Base-by-base conservation (phyloP, 2,888 invertebrate species). In the Hypsopygia costalis region DNA sequence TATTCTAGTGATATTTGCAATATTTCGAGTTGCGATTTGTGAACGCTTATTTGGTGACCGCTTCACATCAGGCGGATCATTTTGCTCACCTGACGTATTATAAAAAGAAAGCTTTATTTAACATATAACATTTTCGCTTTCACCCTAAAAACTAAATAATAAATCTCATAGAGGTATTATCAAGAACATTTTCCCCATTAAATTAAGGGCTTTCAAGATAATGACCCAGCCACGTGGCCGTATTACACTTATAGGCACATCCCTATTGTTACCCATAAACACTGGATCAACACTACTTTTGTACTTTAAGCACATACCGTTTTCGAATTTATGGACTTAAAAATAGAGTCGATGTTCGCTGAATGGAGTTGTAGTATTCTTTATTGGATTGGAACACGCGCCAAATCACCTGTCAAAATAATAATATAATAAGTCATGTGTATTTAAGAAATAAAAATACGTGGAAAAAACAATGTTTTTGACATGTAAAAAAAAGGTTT, bases 381-480 rank as follows among this genome's bases (percentile, higher is more conserved):
- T 9, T 29, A 36, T 11, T 30, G 1, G 11, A 35, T 49, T 33
- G 33, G 49, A 58, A 56, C 56, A 44, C 58, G 61, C 63, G 60
- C 65, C 63, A 66, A 73, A 71, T 71, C 62, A 69, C 60, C 72
- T 71, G 73, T 72, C 75, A 75, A 62, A 63, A 64, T 66, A n/a
- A 56, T 64, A 73, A 73, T 16, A 16, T 16, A 16, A n/a, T 66
- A 58, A 68, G 70, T 58, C 64, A 68, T 65, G 60, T 65, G 72
- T 2, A 2, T 16, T 16, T 16, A 16, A 16, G 16, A 16, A 2
- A 16, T 16, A 16, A n/a, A n/a, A n/a, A n/a, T n/a, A n/a, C n/a
- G n/a, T n/a, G n/a, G n/a, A n/a, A n/a, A n/a, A n/a, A n/a, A n/a
- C n/a, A n/a, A n/a, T n/a, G n/a, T n/a, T n/a, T n/a, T n/a, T n/a